Percentiles rank a stretch among this genome's conserved stretches.
Evolutionary conservation across 2,797 vertebrate genomes (phyloP).

Genomic region (Rhinella marina): DNA sequence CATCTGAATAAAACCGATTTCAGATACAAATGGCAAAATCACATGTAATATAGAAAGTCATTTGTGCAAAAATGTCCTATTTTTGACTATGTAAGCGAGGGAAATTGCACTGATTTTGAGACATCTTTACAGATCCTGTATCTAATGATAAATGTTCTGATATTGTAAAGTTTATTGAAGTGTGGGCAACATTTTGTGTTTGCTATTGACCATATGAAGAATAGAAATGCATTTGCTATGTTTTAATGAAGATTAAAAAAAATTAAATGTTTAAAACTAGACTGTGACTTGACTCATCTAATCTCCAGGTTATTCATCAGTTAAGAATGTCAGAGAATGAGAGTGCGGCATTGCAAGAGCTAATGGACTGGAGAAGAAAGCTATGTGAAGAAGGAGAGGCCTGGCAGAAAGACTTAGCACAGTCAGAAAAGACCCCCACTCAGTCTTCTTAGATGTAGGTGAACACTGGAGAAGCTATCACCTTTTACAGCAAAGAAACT

Average conservation of each 20-base stretch:
- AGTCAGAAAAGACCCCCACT: constrained; percentile 76
- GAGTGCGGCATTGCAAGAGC: constrained; percentile 81
- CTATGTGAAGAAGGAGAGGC: constrained; percentile 82
- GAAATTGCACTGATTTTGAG: neutral
- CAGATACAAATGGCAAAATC: too few species aligned
- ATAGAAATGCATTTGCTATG: too few species aligned
- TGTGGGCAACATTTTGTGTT: neutral
- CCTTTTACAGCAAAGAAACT: constrained; percentile 61
- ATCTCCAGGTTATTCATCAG: constrained; percentile 82
- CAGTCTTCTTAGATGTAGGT: constrained; percentile 80
- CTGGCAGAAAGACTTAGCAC: constrained; percentile 80
- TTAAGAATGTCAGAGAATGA: constrained; percentile 83
- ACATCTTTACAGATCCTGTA: neutral
- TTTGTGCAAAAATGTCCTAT: too few species aligned
- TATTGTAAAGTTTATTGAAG: neutral
- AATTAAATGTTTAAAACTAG: neutral
- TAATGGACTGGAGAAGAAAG: constrained; percentile 84
- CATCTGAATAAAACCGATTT: too few species aligned
- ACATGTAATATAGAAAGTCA: too few species aligned
- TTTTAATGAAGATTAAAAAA: neutral
- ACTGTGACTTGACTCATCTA: constrained; percentile 1
- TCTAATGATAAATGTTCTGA: neutral
- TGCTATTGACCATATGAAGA: neutral
- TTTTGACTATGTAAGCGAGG: too few species aligned
- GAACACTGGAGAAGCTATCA: constrained; percentile 76